phyloP scores from a whole-genome alignment of 2,888 invertebrate species.

The Tinea trinotella region DNA sequence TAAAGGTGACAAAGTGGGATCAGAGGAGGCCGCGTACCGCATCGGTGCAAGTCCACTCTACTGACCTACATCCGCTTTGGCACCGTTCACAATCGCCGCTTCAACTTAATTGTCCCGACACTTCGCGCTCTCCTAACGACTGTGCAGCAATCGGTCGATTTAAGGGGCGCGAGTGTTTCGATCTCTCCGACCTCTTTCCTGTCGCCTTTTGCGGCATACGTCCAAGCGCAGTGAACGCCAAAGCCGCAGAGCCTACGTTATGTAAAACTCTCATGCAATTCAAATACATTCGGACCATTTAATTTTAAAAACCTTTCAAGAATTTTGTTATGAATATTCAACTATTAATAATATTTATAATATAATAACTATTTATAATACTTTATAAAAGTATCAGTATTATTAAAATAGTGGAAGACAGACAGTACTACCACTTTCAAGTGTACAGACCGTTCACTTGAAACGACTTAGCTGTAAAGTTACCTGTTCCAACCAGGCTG shows the following conservation, averaged over 20 bases:
- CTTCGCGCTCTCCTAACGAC: slow-evolving; percentile 67
- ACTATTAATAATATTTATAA: background rate
- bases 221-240: background rate
- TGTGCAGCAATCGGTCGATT: slow-evolving; percentile 66
- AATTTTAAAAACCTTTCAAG: background rate
- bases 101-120: slow-evolving; percentile 72
- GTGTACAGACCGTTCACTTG: too few species aligned
- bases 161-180: slow-evolving; percentile 33
- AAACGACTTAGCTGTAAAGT: too few species aligned
- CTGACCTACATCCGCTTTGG: slow-evolving; percentile 72
- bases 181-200: slow-evolving; percentile 14
- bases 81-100: slow-evolving; percentile 69
- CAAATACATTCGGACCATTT: background rate
- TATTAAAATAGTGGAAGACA: too few species aligned
- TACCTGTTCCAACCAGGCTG: too few species aligned
- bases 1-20: slow-evolving; percentile 25
- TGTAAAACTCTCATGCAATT: slow-evolving; percentile 16
- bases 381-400: too few species aligned
- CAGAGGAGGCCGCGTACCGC: slow-evolving; percentile 50
- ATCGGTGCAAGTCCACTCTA: slow-evolving; percentile 55
- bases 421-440: too few species aligned
- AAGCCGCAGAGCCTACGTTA: slow-evolving; percentile 11
- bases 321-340: background rate
- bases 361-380: too few species aligned
- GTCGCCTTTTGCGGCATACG: slow-evolving; percentile 11